Evolutionary conservation across 1,140 invertebrate genomes (phyloP), one percentile per base, ranked within the genome.

Genomic region (Drosophila insularis): DNA sequence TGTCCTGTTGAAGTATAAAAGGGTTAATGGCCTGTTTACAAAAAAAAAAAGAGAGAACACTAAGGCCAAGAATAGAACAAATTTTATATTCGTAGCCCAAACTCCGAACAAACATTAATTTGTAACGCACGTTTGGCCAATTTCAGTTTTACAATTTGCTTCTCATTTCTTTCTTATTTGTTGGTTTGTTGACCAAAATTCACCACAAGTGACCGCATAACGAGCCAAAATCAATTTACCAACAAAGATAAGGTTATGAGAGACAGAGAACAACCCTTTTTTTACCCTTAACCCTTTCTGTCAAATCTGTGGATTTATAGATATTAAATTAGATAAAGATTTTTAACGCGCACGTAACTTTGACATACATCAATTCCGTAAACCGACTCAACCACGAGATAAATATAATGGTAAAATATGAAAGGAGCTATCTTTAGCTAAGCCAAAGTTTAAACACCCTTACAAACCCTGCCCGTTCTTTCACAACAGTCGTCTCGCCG

Each of bases 71-170:
- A 64, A 68, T 19, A 61, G 62, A 55, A 64, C 50, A 70, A 53
- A 35, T 37, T 37, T 11, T 13, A n/a, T 37, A 37, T 37, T 37
- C 11, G n/a, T 39, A 69, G 63, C 80, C 74, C 50, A 81, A 86
- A 87, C 79, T 80, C 84, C 72, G 66, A 87, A 89, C 82, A 87
- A 89, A 89, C 84, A 87, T 87, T 87, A 87, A 87, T 87, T 87
- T 87, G 84, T 89, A 87, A 87, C 84, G 84, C 84, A 87, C 84
- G 84, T 89, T 87, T 78, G 76, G 80, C 84, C 84, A 89, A 89
- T 87, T 87, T 80, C 53, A 67, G 69, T 72, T 82, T 87, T 89
- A 87, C 84, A 87, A 82, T 87, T 78, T 78, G 68, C 62, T 74
- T 63, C 66, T 21, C 7, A 17, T 27, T 21, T 78, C 0, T 87